phyloP scores from a whole-genome alignment of 1,140 invertebrate genomes.

The Bemisia tabaci region DNA sequence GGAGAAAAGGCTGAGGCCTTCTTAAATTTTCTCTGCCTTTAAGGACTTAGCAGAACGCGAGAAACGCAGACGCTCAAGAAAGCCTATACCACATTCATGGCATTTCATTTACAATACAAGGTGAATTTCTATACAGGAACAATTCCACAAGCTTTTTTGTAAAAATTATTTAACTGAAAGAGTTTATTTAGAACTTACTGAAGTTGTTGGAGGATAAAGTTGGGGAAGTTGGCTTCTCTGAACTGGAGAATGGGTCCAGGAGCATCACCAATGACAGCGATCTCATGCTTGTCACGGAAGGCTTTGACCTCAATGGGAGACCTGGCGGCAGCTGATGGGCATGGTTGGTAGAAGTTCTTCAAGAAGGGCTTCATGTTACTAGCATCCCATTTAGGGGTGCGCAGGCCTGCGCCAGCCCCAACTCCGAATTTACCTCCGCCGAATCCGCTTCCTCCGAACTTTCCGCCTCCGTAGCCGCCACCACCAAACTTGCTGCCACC shows the following conservation, averaged over 20 bases:
- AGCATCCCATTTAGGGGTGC: not conserved
- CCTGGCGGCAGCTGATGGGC: not conserved
- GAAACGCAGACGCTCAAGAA: too few species aligned
- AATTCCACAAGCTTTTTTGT: too few species aligned
- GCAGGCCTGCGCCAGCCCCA: not conserved
- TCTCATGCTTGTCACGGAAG: slow-evolving; percentile 7
- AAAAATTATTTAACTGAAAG: too few species aligned
- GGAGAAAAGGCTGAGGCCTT: too few species aligned
- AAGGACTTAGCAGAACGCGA: too few species aligned
- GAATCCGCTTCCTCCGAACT: slow-evolving; percentile 4
- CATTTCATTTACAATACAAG: too few species aligned
- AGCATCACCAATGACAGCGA: slow-evolving; percentile 2
- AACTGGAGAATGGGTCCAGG: slow-evolving; percentile 5
- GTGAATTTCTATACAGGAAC: too few species aligned
- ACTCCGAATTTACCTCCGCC: slow-evolving; percentile 1
- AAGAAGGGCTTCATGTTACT: slow-evolving; percentile 1
- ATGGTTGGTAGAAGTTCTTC: slow-evolving; percentile 10
- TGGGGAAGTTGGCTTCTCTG: slow-evolving; percentile 8
- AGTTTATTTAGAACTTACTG: too few species aligned
- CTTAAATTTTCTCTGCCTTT: too few species aligned
- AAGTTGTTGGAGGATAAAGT: slow-evolving; percentile 2
- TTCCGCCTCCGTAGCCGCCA: not conserved
- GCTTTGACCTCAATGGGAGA: slow-evolving; percentile 2
- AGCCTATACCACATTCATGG: too few species aligned
- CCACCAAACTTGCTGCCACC: not conserved